These are phyloP conservation scores for Pteria penguin DNA, from an alignment of 2,888 invertebrate species.

Conservation along the genomic window DNA sequence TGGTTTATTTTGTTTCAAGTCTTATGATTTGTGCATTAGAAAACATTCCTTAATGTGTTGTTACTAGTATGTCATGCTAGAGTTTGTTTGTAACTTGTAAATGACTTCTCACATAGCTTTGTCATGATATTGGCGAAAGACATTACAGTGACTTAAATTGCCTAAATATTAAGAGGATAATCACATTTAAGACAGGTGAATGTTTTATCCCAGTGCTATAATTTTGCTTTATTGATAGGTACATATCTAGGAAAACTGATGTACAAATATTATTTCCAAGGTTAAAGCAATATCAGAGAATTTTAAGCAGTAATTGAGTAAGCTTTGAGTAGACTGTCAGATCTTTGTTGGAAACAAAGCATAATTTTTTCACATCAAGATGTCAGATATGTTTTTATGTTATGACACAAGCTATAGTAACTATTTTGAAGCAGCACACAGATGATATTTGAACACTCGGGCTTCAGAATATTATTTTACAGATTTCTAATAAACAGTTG, in stretches of 20 bases:
- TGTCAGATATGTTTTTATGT: slow-evolving; percentile 17
- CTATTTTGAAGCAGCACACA: slow-evolving; percentile 18
- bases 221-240: slow-evolving; percentile 4
- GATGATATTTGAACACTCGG: slow-evolving; percentile 23
- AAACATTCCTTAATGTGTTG: slow-evolving; percentile 17
- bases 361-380: slow-evolving; percentile 15
- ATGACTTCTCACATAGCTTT: slow-evolving; percentile 17
- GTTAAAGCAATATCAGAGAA: slow-evolving; percentile 17
- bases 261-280: slow-evolving; percentile 13
- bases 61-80: slow-evolving; percentile 12
- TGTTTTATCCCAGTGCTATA: slow-evolving; percentile 6
- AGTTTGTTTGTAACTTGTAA: slow-evolving; percentile 15
- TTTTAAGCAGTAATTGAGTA: slow-evolving; percentile 17
- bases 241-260: slow-evolving; percentile 6
- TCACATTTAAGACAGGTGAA: slow-evolving; percentile 4
- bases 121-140: slow-evolving; percentile 7
- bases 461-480: slow-evolving; percentile 26
- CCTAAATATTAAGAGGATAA: slow-evolving; percentile 15
- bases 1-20: no score
- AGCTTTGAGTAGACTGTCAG: slow-evolving; percentile 11
- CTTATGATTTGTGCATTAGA: no score
- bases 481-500: slow-evolving; percentile 26
- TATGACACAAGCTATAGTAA: slow-evolving; percentile 17
- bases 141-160: slow-evolving; percentile 17
- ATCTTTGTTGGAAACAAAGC: slow-evolving; percentile 16